Evolutionary conservation across 2,797 vertebrate species (phyloP).

Genomic region (Leptoclinus maculatus): DNA sequence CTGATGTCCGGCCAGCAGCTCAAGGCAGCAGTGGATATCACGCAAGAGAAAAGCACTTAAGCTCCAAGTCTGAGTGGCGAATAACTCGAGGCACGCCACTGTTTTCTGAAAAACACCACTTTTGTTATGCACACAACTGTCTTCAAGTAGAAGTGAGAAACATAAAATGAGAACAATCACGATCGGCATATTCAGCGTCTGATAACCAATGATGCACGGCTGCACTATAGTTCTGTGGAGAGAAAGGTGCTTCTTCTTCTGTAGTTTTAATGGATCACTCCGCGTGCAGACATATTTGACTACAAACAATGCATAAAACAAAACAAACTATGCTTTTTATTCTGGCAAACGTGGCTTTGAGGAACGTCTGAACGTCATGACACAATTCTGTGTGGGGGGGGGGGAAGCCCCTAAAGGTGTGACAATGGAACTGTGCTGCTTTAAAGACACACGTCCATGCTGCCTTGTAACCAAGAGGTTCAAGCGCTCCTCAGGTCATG

Average conservation of each 20-base stretch:
- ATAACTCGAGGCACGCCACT: conserved; percentile 2
- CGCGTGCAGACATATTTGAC: too few relatives aligned
- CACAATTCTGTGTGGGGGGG: background rate
- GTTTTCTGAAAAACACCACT: conserved; percentile 5
- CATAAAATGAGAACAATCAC: background rate
- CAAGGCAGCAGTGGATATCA: conserved; percentile 35
- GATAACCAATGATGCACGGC: background rate
- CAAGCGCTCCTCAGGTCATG: background rate
- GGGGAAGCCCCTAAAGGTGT: too few relatives aligned
- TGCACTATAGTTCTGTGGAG: too few relatives aligned
- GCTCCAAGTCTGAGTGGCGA: conserved; percentile 28
- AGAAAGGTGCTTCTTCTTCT: background rate
- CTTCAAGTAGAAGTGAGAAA: background rate
- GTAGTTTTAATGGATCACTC: background rate
- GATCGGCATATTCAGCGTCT: background rate
- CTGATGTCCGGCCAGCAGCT: conserved; percentile 36
- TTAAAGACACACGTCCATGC: background rate
- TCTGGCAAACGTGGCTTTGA: background rate
- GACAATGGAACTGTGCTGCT: background rate
- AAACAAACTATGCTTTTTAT: background rate
- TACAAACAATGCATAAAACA: too few relatives aligned
- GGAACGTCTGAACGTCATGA: background rate
- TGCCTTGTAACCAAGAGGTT: background rate
- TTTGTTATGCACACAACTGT: background rate
- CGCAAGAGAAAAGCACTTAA: conserved; percentile 39